These are phyloP conservation scores for Trachops cirrhosus DNA, from an alignment of 2,797 vertebrate genomes.

Conservation along the genomic window DNA sequence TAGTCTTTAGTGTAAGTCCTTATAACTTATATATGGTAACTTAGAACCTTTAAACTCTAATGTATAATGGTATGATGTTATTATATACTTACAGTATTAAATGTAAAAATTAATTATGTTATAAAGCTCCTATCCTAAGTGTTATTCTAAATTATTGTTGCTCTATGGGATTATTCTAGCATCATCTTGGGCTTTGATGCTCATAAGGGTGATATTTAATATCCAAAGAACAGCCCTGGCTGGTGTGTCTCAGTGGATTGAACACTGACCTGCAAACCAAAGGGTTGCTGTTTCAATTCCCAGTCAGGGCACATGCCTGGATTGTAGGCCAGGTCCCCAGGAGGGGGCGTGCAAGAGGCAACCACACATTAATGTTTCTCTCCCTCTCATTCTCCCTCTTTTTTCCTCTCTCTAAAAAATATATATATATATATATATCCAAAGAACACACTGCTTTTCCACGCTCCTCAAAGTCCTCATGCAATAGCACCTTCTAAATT, in stretches of 20 bases:
- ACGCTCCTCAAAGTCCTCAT: background rate
- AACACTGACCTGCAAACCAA: too few relatives aligned
- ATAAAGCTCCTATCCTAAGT: background rate
- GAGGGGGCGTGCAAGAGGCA: too few relatives aligned
- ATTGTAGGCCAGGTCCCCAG: too few relatives aligned
- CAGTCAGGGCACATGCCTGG: too few relatives aligned
- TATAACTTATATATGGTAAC: background rate
- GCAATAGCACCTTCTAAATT: background rate
- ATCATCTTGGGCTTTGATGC: background rate
- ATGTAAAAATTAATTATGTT: background rate
- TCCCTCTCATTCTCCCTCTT: too few relatives aligned
- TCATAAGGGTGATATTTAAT: background rate
- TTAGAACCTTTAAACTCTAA: background rate
- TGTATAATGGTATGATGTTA: background rate
- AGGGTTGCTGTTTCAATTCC: too few relatives aligned
- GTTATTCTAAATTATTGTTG: background rate
- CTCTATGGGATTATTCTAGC: background rate
- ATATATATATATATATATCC: too few relatives aligned
- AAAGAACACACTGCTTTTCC: background rate
- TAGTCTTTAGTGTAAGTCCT: background rate
- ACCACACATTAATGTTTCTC: too few relatives aligned
- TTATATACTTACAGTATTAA: background rate
- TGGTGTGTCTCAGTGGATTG: too few relatives aligned
- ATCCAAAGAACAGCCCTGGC: background rate
- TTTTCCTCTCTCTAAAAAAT: too few relatives aligned